Base-by-base conservation (phyloP, 1,140 invertebrate species). In the Drosophila albomicans region DNA sequence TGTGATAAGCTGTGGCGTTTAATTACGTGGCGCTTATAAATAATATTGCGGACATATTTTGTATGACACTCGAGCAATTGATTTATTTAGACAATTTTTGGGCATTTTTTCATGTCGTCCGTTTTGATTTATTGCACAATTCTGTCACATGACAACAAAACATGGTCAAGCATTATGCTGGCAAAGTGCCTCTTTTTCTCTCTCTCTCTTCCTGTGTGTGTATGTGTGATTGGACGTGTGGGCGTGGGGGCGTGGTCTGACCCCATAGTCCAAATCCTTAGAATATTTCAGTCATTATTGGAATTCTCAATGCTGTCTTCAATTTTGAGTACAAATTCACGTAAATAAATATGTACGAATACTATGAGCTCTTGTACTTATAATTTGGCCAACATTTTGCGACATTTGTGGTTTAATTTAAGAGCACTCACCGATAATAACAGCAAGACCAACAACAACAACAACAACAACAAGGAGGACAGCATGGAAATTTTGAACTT, bases 61-160 rank as follows among this genome's bases (percentile, higher is more conserved):
- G 15, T 52, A 48, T 46, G 70, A 59, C 54, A 41, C 32, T 20
- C 32, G 10, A 28, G 57, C 38, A 46, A 69, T 74, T 74, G 45
- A 69, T 74, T 62, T 64, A 56, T 79, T 71, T 80, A 61, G 71
- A 52, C 67, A 63, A 54, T 67, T 38, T 67, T 45, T 43, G 58
- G 46, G 38, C 45, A 13, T 75, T 32, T 72, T 86, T 82, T 76
- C 58, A 70, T 79, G 79, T 69, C 61, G 45, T 45, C 81, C 64
- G 61, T 71, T 88, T 71, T 87, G 82, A 87, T 87, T 87, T 88
- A 87, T 87, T 88, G 80, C 73, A 48, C 76, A 74, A 67, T 75
- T 35, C 65, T 88, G 69, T 74, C 75, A 65, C 61, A 49, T 88
- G 79, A 52, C 77, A 77, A 59, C 64, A 66, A 51, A 45, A 67